These are phyloP conservation scores for Malurus splendens DNA, from an alignment of 2,797 vertebrate species.

Conservation along the genomic window DNA sequence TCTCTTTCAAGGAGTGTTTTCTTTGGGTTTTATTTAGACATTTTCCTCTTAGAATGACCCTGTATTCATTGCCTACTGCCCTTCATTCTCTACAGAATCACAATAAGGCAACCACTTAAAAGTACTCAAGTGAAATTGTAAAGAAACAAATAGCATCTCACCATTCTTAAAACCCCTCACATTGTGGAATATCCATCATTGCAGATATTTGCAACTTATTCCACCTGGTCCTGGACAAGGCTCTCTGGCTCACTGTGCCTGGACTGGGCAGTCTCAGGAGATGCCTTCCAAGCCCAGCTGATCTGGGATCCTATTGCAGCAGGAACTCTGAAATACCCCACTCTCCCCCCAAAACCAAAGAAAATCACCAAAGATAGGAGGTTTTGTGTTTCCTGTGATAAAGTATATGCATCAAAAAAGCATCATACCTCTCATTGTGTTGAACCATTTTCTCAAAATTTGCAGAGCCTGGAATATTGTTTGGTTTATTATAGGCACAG, in stretches of 20 bases:
- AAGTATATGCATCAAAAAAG: background rate
- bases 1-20: background rate
- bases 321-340: background rate
- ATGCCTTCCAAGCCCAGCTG: background rate
- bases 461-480: background rate
- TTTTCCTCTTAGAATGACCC: background rate
- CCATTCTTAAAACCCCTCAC: background rate
- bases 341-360: background rate
- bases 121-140: background rate
- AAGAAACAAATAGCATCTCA: background rate
- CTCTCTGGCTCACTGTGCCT: background rate
- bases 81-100: background rate
- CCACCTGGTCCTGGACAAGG: fast-evolving
- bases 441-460: background rate
- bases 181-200: background rate
- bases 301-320: background rate
- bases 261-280: background rate
- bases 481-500: background rate
- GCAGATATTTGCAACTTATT: background rate
- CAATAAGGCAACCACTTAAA: background rate
- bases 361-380: background rate
- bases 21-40: background rate
- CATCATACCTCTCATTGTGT: background rate
- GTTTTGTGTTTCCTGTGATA: background rate
- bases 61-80: background rate